Percentiles rank a stretch among this genome's conserved stretches.
phyloP scores from a whole-genome alignment of 1,140 invertebrate genomes.

The Dendroctonus valens region DNA sequence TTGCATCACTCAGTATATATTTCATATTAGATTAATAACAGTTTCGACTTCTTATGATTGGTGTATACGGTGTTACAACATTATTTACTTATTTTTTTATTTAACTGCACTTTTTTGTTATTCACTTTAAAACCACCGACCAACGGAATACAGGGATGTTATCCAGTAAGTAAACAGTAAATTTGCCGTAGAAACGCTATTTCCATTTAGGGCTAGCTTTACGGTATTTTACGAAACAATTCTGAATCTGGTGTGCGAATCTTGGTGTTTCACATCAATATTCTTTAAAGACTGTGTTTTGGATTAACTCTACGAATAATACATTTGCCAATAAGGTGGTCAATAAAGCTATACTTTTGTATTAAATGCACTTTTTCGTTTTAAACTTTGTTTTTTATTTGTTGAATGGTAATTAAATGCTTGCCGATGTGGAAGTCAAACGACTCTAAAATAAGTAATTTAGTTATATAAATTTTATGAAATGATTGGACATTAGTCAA shows the following conservation, averaged over 20 bases:
- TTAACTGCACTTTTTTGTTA: conserved; percentile 74
- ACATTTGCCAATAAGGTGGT: no score
- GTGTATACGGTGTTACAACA: neutral
- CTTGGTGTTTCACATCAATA: conserved; percentile 20
- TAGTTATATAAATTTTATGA: no score
- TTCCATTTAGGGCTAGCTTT: conserved; percentile 11
- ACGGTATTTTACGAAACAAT: conserved; percentile 2
- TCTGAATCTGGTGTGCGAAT: conserved; percentile 10
- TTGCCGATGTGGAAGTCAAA: neutral
- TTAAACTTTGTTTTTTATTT: conserved; percentile 13
- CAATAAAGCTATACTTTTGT: neutral
- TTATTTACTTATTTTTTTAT: conserved; percentile 54
- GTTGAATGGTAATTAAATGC: conserved; percentile 24
- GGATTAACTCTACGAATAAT: conserved; percentile 24
- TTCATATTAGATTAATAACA: no score
- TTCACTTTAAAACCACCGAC: conserved; percentile 64
- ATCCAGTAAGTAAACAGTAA: conserved; percentile 69
- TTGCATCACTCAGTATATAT: no score
- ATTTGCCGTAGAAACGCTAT: conserved; percentile 12
- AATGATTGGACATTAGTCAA: no score
- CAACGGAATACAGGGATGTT: conserved; percentile 69
- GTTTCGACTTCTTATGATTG: no score
- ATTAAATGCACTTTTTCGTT: conserved; percentile 3
- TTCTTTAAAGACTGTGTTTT: conserved; percentile 37
- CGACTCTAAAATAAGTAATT: no score